Percentiles rank a stretch among this genome's conserved stretches.
Conservation (phyloP, 2,797 vertebrate genomes). For the Rhadinocentrus ornatus region DNA sequence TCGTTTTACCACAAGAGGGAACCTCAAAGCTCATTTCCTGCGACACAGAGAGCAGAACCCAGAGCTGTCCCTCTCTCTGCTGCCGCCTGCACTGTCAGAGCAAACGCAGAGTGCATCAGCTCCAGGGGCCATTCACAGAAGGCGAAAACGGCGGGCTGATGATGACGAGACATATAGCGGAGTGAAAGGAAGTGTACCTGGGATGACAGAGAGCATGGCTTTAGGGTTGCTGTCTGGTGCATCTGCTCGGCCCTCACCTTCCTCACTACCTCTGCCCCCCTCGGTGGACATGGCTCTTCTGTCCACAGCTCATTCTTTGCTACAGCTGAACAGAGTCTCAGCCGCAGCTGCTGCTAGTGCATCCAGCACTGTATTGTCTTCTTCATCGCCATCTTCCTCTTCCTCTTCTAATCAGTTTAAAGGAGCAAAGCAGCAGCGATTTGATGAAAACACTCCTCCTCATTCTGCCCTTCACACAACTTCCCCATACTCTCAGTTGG, state of each 20-base stretch:
- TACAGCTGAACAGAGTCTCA: constrained; percentile 84
- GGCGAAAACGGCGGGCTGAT: constrained; percentile 82
- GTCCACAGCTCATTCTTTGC: constrained; percentile 85
- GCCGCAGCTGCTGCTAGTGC: constrained; percentile 70
- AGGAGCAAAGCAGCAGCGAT: constrained; percentile 82
- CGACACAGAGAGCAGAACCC: constrained; percentile 93
- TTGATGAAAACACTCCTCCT: constrained; percentile 87
- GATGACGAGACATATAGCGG: constrained; percentile 80
- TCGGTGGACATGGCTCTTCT: constrained; percentile 85
- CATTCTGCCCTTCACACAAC: constrained; percentile 76
- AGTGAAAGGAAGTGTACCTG: constrained; percentile 77
- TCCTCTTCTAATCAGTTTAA: constrained; percentile 79
- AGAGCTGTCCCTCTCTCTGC: constrained; percentile 90
- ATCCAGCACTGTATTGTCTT: constrained; percentile 65
- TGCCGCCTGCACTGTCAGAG: constrained; percentile 88
- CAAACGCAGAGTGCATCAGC: constrained; percentile 65
- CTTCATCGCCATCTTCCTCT: constrained; percentile 64
- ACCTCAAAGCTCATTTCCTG: constrained; percentile 94
- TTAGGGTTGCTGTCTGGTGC: constrained; percentile 81
- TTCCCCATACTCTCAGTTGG: constrained; percentile 83
- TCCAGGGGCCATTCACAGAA: constrained; percentile 69
- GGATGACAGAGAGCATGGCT: constrained; percentile 80
- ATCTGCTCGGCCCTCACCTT: constrained; percentile 75
- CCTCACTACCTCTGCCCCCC: constrained; percentile 84
- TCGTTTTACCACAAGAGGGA: constrained; percentile 93